Percentiles rank a stretch among this genome's conserved stretches.
Evolutionary conservation across 2,113 vertebrate genomes (phyloP).

Genomic region (Podiceps cristatus): DNA sequence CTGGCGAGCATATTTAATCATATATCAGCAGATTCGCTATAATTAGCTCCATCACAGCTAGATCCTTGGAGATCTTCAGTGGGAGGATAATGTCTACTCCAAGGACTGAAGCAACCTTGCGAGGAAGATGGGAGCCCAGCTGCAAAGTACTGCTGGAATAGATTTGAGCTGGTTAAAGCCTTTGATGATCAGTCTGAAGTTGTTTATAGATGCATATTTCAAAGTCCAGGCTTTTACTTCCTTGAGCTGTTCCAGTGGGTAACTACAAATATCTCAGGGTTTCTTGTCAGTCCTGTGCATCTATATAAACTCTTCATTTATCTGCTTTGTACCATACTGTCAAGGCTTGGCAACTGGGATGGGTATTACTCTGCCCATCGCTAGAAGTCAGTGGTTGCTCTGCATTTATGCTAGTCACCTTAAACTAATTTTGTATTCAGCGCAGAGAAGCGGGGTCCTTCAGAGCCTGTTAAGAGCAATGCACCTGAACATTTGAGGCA

Average conservation of each 20-base stretch:
- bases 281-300: not conserved
- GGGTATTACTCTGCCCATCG: not conserved
- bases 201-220: not conserved
- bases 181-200: not conserved
- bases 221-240: not conserved
- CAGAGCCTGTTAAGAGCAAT: not conserved
- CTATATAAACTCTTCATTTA: not conserved
- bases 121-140: not conserved
- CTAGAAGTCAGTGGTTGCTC: not conserved
- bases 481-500: not conserved
- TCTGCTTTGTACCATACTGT: not conserved
- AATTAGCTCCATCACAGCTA: slow-evolving; percentile 10
- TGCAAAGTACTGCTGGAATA: not conserved
- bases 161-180: not conserved
- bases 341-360: not conserved
- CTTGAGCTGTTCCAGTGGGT: not conserved
- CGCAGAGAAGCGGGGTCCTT: not conserved
- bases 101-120: not conserved
- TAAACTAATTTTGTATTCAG: not conserved
- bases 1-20: not conserved
- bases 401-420: not conserved
- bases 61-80: not conserved
- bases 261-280: not conserved
- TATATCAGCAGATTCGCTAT: not conserved
- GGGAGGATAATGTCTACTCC: not conserved